A percentile compares a stretch with the other conserved stretches of the same genome.
phyloP scores from a whole-genome alignment of 2,888 invertebrate species.

The Theodoxus fluviatilis region DNA sequence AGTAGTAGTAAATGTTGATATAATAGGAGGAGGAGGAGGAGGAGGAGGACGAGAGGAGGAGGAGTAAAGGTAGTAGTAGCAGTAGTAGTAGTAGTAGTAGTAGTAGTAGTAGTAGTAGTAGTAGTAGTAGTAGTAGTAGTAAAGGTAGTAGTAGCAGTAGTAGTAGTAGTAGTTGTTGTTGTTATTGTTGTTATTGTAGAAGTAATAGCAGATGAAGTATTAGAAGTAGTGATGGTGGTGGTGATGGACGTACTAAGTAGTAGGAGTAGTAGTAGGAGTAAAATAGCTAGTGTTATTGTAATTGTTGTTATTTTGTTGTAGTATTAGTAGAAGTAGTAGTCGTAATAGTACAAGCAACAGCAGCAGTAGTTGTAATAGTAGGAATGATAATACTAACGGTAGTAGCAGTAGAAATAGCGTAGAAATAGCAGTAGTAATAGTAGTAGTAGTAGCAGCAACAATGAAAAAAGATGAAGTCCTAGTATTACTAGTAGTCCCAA shows the following conservation, averaged over 20 bases:
- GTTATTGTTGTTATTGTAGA: conserved; percentile 9
- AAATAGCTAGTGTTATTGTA: neutral
- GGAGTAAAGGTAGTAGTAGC: neutral
- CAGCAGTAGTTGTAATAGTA: neutral
- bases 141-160: conserved; percentile 21
- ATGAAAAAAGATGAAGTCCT: too few relatives aligned
- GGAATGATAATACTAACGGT: too few relatives aligned
- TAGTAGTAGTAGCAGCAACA: too few relatives aligned
- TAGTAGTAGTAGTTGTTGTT: conserved; percentile 11
- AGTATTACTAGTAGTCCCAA: too few relatives aligned
- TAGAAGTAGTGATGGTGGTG: conserved; percentile 1
- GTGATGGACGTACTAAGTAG: neutral
- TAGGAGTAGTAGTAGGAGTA: neutral
- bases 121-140: conserved; percentile 12
- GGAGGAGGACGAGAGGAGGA: too few relatives aligned
- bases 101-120: conserved; percentile 19
- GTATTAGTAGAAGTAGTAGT: neutral
- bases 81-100: conserved; percentile 16
- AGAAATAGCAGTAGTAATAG: too few relatives aligned
- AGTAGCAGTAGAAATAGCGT: too few relatives aligned
- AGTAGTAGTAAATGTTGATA: neutral
- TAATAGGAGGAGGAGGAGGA: too few relatives aligned
- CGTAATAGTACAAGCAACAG: neutral
- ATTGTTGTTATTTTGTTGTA: neutral
- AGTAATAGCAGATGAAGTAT: neutral